Evolutionary conservation across 2,888 invertebrate genomes (phyloP).

Genomic region (Boloria euphrosyne): DNA sequence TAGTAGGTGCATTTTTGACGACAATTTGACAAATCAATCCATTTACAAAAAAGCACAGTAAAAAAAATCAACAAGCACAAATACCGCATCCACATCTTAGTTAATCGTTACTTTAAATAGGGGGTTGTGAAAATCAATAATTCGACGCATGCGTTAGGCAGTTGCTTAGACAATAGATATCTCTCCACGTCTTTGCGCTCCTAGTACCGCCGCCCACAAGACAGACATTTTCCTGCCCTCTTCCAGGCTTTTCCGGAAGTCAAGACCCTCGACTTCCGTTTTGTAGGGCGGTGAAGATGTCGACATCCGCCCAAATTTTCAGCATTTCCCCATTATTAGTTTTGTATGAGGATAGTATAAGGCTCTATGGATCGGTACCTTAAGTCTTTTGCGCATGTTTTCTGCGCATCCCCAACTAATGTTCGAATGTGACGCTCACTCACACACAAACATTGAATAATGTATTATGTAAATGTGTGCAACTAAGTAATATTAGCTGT

Average conservation of each 20-base stretch:
- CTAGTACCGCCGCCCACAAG: slow-evolving; percentile 78
- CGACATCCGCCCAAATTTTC: slow-evolving; percentile 32
- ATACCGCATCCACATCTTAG: slow-evolving; percentile 26
- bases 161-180: slow-evolving; percentile 27
- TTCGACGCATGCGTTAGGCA: slow-evolving; percentile 59
- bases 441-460: no score
- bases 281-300: slow-evolving; percentile 62
- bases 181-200: slow-evolving; percentile 52
- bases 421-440: background rate
- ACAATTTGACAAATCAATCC: background rate
- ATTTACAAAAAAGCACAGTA: slow-evolving; percentile 12
- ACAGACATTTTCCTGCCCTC: slow-evolving; percentile 79
- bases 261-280: slow-evolving; percentile 62
- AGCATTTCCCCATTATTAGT: slow-evolving; percentile 6
- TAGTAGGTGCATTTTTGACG: no score
- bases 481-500: slow-evolving; percentile 20
- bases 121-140: slow-evolving; percentile 55
- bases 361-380: background rate
- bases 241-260: slow-evolving; percentile 65
- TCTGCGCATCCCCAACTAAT: slow-evolving; percentile 53
- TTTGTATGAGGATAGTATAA: background rate
- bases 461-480: slow-evolving; percentile 24
- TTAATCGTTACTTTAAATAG: slow-evolving; percentile 18
- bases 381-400: slow-evolving; percentile 52
- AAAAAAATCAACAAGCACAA: background rate